phyloP scores from a whole-genome alignment of 2,797 vertebrate species.

The Darevskia nairensis region DNA sequence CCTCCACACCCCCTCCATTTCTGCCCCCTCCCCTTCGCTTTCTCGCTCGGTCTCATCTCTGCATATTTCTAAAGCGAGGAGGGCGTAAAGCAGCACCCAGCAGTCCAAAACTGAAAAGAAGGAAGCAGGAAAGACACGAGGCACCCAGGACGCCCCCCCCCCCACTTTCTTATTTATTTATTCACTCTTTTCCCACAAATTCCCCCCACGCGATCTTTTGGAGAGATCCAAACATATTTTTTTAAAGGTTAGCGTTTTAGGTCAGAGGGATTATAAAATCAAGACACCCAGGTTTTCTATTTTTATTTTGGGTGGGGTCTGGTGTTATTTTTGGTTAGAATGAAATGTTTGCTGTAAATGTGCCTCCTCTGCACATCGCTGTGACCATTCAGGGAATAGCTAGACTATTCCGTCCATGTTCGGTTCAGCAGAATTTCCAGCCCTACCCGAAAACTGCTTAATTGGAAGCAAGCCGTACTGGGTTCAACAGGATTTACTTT shows the following conservation, averaged over 20 bases:
- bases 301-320: background rate
- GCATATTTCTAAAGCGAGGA: slow-evolving; percentile 1
- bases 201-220: background rate
- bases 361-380: background rate
- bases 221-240: background rate
- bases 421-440: background rate
- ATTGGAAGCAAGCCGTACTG: background rate
- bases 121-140: background rate
- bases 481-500: no score
- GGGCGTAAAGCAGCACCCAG: background rate
- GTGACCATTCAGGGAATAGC: fast-evolving
- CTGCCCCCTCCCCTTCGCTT: background rate
- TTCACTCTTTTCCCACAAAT: fast-evolving
- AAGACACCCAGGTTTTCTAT: background rate
- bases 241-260: background rate
- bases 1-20: background rate
- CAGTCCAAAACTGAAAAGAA: background rate
- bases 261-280: background rate
- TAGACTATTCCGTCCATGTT: background rate
- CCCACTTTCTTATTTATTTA: background rate
- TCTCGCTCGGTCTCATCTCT: background rate
- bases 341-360: background rate
- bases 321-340: background rate
- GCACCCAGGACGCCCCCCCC: background rate
- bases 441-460: background rate